Base-by-base conservation (phyloP, 2,888 invertebrate species). In the Hedychridium roseum region DNA sequence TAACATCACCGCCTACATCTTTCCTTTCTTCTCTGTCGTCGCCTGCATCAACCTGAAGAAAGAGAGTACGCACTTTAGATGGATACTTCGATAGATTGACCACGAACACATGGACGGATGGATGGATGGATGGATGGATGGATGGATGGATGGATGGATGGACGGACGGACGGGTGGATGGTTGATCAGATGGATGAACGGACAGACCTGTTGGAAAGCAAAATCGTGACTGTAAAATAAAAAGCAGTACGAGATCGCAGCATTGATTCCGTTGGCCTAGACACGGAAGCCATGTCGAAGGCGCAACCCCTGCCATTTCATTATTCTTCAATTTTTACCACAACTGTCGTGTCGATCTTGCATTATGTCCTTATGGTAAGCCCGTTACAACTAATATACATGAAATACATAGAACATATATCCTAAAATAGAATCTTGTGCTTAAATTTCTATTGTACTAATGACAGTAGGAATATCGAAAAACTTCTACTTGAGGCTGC, bases 21-120 rank as follows among this genome's bases (percentile, higher is more conserved):
- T 12, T 36, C 17, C 26, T 40, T 46, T 46, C 35, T 32, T 51
- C n/a, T 37, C 35, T 42, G 34, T 47, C 23, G 9, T 17, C 11
- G 20, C 42, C 39, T 36, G 30, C n/a, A n/a, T n/a, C 27, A n/a
- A 31, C n/a, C n/a, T n/a, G 26, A 43, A 27, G 39, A 38, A 18
- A 16, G 17, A 18, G 26, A 42, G 62, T 54, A 64, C 58, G 66
- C 68, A 68, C 68, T 70, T 66, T 56, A 70, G 70, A 71, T 71
- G 57, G 52, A 59, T 43, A 47, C 50, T 50, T 61, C 62, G 71
- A 71, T 71, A 70, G 55, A 70, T 64, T 54, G 54, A 46, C 46
- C 49, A 49, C n/a, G n/a, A n/a, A n/a, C n/a, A n/a, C n/a, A n/a
- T n/a, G n/a, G n/a, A n/a, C n/a, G n/a, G n/a, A 32, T 36, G 28